Percentiles rank a stretch among this genome's conserved stretches.
These are phyloP conservation scores for Graptemys geographica DNA, from an alignment of 2,797 vertebrate genomes.

Conservation along the genomic window DNA sequence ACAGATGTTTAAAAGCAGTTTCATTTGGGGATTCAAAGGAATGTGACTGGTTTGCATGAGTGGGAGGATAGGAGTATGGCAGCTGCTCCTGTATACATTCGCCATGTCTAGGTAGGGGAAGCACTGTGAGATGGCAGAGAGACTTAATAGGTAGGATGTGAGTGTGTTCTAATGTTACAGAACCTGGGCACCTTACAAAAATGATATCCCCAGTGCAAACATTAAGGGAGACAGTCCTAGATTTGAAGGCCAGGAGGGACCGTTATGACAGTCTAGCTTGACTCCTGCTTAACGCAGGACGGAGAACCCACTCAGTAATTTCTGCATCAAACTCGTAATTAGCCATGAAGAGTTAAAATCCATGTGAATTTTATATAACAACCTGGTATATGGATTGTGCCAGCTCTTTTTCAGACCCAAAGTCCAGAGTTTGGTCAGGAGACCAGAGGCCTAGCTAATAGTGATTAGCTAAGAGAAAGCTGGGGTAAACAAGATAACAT, in stretches of 20 bases:
- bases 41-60: not conserved
- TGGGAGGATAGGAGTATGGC: not conserved
- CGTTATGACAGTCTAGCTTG: not conserved
- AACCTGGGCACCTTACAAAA: not conserved
- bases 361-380: too few relatives aligned
- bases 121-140: not conserved
- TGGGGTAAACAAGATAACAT: too few relatives aligned
- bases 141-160: not conserved
- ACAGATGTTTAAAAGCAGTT: not conserved
- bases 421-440: too few relatives aligned
- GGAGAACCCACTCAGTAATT: not conserved
- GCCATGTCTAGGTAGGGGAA: not conserved
- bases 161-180: not conserved
- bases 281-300: not conserved
- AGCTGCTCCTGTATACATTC: not conserved
- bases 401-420: too few relatives aligned
- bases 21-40: not conserved
- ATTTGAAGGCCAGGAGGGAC: rapidly evolving
- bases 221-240: not conserved
- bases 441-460: too few relatives aligned
- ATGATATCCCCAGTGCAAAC: not conserved
- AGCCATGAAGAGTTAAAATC: too few relatives aligned
- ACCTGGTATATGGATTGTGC: too few relatives aligned
- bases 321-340: not conserved
- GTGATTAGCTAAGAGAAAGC: too few relatives aligned